These are phyloP conservation scores for Sphinx pinastri DNA, from an alignment of 2,888 invertebrate species.

Conservation along the genomic window DNA sequence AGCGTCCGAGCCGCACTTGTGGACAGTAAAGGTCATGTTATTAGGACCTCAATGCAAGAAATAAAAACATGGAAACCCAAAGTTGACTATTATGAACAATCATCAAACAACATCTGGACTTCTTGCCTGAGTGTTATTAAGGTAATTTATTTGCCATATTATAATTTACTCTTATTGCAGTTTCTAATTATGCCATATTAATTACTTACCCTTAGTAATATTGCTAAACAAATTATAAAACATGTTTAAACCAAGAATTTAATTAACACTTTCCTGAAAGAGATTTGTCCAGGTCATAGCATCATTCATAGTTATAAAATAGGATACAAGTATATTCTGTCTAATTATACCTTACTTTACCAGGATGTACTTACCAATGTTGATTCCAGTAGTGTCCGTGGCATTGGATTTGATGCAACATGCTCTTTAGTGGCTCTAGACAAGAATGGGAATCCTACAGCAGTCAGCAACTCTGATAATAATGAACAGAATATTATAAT, in stretches of 20 bases:
- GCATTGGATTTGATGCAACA: conserved; percentile 97
- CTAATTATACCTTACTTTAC: conserved; percentile 39
- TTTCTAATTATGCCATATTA: not conserved
- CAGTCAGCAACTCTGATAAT: conserved; percentile 87
- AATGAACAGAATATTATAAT: conserved; percentile 92
- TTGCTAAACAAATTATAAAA: too few relatives aligned
- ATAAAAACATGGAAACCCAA: conserved; percentile 92
- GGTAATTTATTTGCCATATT: conserved; percentile 77
- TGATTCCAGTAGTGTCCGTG: conserved; percentile 86
- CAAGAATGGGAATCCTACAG: conserved; percentile 86
- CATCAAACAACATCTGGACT: conserved; percentile 94
- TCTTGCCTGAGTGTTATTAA: conserved; percentile 89
- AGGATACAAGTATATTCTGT: not conserved
- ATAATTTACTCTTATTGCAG: conserved; percentile 13
- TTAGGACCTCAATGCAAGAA: conserved; percentile 85
- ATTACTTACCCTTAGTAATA: not conserved
- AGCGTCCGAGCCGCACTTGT: conserved; percentile 95
- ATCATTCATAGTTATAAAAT: not conserved
- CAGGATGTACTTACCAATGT: conserved; percentile 85
- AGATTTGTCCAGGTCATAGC: too few relatives aligned
- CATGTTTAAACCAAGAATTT: too few relatives aligned
- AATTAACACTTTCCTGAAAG: too few relatives aligned
- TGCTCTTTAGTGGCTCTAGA: conserved; percentile 95
- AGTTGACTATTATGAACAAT: conserved; percentile 93
- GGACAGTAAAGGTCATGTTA: conserved; percentile 86